A percentile compares a stretch with the other conserved stretches of the same genome.
phyloP scores from a whole-genome alignment of 2,797 vertebrate genomes.

The Sphenopsis melanotis region DNA sequence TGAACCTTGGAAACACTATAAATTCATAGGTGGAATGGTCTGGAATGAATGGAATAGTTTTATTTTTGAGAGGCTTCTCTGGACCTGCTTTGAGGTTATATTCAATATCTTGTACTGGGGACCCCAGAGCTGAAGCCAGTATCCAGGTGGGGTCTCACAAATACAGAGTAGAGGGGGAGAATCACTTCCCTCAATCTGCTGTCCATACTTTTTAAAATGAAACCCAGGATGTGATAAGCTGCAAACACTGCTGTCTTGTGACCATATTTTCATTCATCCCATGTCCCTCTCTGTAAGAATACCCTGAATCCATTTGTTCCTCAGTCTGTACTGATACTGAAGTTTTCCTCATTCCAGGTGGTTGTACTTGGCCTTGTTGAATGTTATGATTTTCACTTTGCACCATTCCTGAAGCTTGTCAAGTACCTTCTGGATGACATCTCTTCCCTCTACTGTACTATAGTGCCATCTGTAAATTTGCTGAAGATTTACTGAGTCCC shows the following conservation, averaged over 20 bases:
- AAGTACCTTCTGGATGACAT: neutral
- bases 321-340: neutral
- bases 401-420: neutral
- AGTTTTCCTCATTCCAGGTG: neutral
- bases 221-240: neutral
- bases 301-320: neutral
- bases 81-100: neutral
- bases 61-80: neutral
- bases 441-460: neutral
- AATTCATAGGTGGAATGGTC: neutral
- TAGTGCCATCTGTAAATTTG: neutral
- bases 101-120: too few relatives aligned
- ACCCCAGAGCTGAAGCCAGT: neutral
- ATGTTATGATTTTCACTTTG: neutral
- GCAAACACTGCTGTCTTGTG: neutral
- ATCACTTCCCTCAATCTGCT: neutral
- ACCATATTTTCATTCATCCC: neutral
- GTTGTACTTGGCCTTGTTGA: neutral
- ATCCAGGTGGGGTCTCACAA: too few relatives aligned
- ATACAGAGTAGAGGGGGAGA: neutral
- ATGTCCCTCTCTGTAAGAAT: too few relatives aligned
- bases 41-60: neutral
- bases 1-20: neutral
- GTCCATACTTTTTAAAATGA: neutral
- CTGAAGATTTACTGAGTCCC: neutral